Conservation (phyloP, 2,113 vertebrate species). For the Rhinichthys klamathensis region DNA sequence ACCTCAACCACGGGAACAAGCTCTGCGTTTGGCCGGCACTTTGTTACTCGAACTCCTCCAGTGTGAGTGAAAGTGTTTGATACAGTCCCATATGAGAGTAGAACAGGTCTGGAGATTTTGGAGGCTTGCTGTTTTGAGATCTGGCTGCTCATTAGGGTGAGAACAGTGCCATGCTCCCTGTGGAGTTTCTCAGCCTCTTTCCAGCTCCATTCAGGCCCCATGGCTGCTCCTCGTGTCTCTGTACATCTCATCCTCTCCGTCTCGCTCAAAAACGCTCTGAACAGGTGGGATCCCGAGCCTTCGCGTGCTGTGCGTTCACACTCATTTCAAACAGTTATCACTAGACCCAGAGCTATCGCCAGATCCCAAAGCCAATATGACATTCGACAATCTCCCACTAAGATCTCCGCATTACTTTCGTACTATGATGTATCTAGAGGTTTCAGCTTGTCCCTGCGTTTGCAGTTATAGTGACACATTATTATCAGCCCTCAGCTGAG, state of each 20-base stretch:
- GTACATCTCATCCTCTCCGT: background rate
- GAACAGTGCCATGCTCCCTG: constrained; percentile 8
- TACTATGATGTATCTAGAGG: constrained; percentile 46
- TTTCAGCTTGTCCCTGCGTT: constrained; percentile 45
- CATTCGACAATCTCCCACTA: constrained; percentile 20
- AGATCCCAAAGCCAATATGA: constrained; percentile 47
- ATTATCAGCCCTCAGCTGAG: constrained; percentile 55
- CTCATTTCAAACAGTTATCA: constrained; percentile 60
- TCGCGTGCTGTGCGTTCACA: constrained; percentile 32
- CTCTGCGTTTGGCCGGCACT: background rate
- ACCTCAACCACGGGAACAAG: background rate
- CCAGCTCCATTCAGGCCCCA: background rate
- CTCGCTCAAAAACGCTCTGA: background rate
- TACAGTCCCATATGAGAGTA: constrained; percentile 1
- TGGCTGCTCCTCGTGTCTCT: constrained; percentile 2
- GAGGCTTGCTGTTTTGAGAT: constrained; percentile 6
- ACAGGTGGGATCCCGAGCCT: constrained; percentile 27
- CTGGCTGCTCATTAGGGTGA: constrained; percentile 30
- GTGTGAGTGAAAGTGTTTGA: constrained; percentile 1
- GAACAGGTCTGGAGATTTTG: background rate
- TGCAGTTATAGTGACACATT: constrained; percentile 57
- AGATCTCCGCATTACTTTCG: constrained; percentile 32
- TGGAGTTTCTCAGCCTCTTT: constrained; percentile 11
- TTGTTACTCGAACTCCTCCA: background rate
- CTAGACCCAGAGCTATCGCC: constrained; percentile 47